Conservation (phyloP, 2,797 vertebrate species). For the Siniperca undulata region DNA sequence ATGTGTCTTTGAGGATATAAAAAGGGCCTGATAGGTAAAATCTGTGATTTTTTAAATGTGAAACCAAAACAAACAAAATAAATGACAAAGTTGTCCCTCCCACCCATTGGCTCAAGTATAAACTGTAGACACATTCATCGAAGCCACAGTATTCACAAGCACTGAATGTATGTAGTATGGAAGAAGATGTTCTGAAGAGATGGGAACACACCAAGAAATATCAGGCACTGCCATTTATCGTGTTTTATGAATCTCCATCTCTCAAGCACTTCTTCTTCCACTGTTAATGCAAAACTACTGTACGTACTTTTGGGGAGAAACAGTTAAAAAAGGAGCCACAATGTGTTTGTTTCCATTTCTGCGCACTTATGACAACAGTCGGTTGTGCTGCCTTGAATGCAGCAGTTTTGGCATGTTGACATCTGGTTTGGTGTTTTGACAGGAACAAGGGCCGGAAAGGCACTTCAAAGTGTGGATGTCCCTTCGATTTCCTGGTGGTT, state of each 20-base stretch:
- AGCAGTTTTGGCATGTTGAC: slow-evolving; percentile 47
- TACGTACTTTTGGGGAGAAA: slow-evolving; percentile 35
- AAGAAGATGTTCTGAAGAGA: slow-evolving; percentile 46
- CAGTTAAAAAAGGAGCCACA: slow-evolving; percentile 34
- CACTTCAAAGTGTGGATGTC: slow-evolving; percentile 81
- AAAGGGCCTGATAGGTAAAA: slow-evolving; percentile 32
- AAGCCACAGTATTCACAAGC: slow-evolving; percentile 55
- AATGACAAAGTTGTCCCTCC: slow-evolving; percentile 5
- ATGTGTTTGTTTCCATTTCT: slow-evolving; percentile 49
- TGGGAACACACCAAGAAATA: slow-evolving; percentile 1
- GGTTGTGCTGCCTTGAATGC: slow-evolving; percentile 33
- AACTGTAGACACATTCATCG: slow-evolving; percentile 39
- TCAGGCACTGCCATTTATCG: slow-evolving; percentile 35
- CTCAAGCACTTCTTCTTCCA: slow-evolving; percentile 34
- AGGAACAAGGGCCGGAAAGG: slow-evolving; percentile 76
- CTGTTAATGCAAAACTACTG: slow-evolving; percentile 34
- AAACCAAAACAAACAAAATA: not conserved
- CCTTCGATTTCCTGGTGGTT: slow-evolving; percentile 70
- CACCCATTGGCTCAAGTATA: slow-evolving; percentile 40
- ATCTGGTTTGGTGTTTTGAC: slow-evolving; percentile 70
- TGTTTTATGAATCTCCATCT: slow-evolving; percentile 2
- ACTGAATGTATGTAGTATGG: slow-evolving; percentile 17
- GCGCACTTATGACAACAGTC: slow-evolving; percentile 39
- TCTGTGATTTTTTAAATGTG: slow-evolving; percentile 44
- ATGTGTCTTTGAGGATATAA: slow-evolving; percentile 18